Evolutionary conservation across 92 coral and sea anemone species (phyloP), one percentile per base, ranked within the genome.

Genomic region (Pocillopora meandrina): DNA sequence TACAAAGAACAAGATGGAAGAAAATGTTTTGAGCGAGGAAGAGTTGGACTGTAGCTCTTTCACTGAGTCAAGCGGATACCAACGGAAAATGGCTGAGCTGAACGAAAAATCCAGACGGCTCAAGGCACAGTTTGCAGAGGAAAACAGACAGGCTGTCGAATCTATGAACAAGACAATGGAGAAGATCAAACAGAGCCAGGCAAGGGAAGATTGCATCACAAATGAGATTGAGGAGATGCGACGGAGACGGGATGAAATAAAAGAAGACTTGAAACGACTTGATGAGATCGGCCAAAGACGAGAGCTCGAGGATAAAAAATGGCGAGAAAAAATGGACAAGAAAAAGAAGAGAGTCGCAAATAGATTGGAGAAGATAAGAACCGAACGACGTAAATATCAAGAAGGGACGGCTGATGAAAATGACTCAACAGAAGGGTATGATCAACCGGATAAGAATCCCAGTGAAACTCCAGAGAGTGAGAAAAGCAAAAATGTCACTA

Each of bases 271-370:
- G 72, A 62, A 8, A 42, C 82, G 71, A 5, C n/a, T 77, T 52
- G 82, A 77, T 20, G 42, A 77, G 36, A 20, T 77, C 1, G 14
- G 35, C 13, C 36, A 56, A 77, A 42, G 42, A 35, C 71, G 82
- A 11, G 82, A 77, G 71, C 71, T 60, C 59, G 82, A 77, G 16
- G 82, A 77, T 3, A 64, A 58, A 14, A 77, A 77, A 36, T 77
- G 71, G 71, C 42, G 31, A 13, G 56, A 64, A 36, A 77, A 77
- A 26, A 63, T 63, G 31, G 82, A 77, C 15, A 47, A 62, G 61
- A 77, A 42, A 47, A 62, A 18, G 60, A 77, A 35, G 36, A 77
- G 61, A 12, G 64, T 19, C 1, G 61, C 71, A 11, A 5, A 13
- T 3, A 77, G 70, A 36, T 35, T 77, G 21, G 82, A 77, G 71